Evolutionary conservation across 2,113 vertebrate species (phyloP).

Genomic region (Nothocercus nigrocapillus): DNA sequence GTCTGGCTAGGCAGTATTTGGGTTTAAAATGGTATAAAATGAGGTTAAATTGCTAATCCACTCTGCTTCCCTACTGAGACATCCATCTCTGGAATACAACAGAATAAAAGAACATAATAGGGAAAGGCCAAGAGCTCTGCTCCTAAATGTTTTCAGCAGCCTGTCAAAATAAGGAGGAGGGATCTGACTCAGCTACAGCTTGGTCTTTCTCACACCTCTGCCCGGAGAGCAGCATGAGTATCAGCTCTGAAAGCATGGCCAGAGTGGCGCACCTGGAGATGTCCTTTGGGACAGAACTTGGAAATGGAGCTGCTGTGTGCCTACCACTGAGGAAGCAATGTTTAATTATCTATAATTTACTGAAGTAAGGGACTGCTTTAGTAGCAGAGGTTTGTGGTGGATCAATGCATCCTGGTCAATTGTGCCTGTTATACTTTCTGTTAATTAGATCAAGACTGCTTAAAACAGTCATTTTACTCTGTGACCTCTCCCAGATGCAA

Average conservation of each 20-base stretch:
- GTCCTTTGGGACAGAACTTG: not conserved
- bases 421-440: not conserved
- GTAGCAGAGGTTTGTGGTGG: not conserved
- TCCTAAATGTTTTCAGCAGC: conserved; percentile 1
- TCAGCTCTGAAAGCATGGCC: conserved; percentile 34
- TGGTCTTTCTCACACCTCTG: conserved; percentile 42
- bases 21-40: not conserved
- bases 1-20: not conserved
- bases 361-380: not conserved
- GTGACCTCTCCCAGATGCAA: not conserved
- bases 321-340: not conserved
- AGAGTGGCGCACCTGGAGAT: not conserved
- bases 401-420: not conserved
- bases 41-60: not conserved
- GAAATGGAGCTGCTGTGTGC: not conserved
- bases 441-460: conserved; percentile 2
- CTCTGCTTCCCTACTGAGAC: not conserved
- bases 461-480: not conserved
- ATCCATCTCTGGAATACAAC: not conserved
- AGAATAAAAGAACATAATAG: conserved; percentile 10
- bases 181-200: conserved; percentile 25
- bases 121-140: conserved; percentile 11
- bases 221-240: conserved; percentile 12
- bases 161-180: conserved; percentile 49
- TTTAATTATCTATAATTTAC: conserved; percentile 5